These are phyloP conservation scores for Platichthys stellatus DNA, from an alignment of 2,113 vertebrate species.

Conservation along the genomic window DNA sequence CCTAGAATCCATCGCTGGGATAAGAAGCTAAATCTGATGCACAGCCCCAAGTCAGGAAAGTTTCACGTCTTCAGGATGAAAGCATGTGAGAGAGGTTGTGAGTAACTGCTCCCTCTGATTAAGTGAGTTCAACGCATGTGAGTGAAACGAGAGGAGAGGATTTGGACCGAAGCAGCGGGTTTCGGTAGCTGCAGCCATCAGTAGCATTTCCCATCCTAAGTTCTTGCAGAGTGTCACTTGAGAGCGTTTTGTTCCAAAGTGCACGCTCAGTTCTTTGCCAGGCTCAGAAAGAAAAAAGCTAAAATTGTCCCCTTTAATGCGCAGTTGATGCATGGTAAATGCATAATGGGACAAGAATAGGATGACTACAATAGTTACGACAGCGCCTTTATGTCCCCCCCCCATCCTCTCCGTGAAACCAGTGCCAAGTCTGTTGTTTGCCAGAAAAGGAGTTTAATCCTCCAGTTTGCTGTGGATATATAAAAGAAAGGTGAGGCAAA, in stretches of 20 bases:
- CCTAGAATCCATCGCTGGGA: not conserved
- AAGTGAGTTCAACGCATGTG: not conserved
- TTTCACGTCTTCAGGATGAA: slow-evolving; percentile 9
- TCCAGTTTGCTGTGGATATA: slow-evolving; percentile 12
- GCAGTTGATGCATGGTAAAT: slow-evolving; percentile 37
- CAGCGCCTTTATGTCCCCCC: slow-evolving; percentile 24
- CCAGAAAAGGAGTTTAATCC: slow-evolving; percentile 22
- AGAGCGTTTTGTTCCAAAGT: slow-evolving; percentile 42
- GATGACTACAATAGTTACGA: slow-evolving; percentile 41
- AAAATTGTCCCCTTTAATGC: slow-evolving; percentile 41
- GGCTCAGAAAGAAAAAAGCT: slow-evolving; percentile 15
- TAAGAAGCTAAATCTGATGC: slow-evolving; percentile 10
- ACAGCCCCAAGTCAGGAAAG: slow-evolving; percentile 1
- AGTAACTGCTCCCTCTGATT: slow-evolving; percentile 15
- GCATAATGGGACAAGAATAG: slow-evolving; percentile 46
- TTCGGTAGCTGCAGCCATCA: slow-evolving; percentile 17
- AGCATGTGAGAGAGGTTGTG: slow-evolving; percentile 4
- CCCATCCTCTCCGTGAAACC: not conserved
- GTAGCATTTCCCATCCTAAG: slow-evolving; percentile 19
- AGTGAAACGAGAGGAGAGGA: slow-evolving; percentile 4
- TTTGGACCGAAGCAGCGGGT: not conserved
- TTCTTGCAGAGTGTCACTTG: slow-evolving; percentile 32
- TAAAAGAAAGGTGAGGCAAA: slow-evolving; percentile 36
- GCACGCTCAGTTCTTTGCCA: slow-evolving; percentile 30
- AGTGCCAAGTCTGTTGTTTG: slow-evolving; percentile 36